Evolutionary conservation across 2,888 invertebrate genomes (phyloP).

Genomic region (Drymonia ruficornis): DNA sequence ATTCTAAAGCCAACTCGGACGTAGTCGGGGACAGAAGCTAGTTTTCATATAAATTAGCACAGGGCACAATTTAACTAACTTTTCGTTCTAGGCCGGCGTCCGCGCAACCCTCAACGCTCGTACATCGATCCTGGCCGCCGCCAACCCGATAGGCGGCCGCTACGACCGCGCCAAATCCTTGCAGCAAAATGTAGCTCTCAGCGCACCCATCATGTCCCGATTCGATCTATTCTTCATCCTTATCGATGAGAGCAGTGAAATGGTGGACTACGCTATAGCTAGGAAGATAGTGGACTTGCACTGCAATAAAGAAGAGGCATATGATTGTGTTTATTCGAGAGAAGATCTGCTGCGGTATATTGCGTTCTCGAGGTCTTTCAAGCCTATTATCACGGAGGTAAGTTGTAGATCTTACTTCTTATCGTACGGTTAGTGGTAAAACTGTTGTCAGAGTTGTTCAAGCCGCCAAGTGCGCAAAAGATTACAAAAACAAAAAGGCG

Average conservation of each 20-base stretch:
- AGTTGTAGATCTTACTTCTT: too few relatives aligned
- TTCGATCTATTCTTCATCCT: constrained; percentile 99
- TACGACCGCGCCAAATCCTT: constrained; percentile 97
- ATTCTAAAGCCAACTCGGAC: too few relatives aligned
- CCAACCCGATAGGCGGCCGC: constrained; percentile 98
- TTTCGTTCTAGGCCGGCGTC: constrained; percentile 91
- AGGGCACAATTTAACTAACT: background rate
- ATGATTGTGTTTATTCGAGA: constrained; percentile 92
- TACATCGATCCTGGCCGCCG: constrained; percentile 98
- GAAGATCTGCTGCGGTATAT: constrained; percentile 97
- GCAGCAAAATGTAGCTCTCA: constrained; percentile 96
- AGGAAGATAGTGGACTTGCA: constrained; percentile 98
- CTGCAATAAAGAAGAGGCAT: constrained; percentile 91
- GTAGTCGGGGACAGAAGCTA: too few relatives aligned
- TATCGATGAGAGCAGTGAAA: constrained; percentile 95
- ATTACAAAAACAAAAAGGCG: too few relatives aligned
- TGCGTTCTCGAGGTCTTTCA: constrained; percentile 98
- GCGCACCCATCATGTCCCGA: constrained; percentile 99
- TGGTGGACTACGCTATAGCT: constrained; percentile 98
- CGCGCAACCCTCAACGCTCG: constrained; percentile 98
- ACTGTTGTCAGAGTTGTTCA: too few relatives aligned
- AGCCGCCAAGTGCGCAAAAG: too few relatives aligned
- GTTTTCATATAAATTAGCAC: too few relatives aligned
- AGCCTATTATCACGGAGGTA: constrained; percentile 93
- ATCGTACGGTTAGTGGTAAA: too few relatives aligned